Percentiles rank a stretch among this genome's conserved stretches.
phyloP scores from a whole-genome alignment of 2,888 invertebrate genomes.

The Drosophila ustulata region DNA sequence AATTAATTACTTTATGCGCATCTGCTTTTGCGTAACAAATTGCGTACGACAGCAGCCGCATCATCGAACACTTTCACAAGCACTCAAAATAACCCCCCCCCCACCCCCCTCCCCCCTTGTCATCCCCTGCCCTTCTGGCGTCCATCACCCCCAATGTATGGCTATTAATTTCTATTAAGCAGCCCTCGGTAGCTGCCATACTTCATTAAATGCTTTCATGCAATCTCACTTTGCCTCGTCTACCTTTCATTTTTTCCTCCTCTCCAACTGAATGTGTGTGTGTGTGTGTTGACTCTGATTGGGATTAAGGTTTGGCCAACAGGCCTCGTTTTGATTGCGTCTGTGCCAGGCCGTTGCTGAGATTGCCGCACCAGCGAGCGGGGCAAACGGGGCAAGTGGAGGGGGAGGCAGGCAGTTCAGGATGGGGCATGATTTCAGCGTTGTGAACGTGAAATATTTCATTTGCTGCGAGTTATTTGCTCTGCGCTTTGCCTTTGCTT shows the following conservation, averaged over 20 bases:
- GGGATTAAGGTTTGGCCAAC: conserved; percentile 75
- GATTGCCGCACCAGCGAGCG: conserved; percentile 12
- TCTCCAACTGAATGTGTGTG: conserved; percentile 16
- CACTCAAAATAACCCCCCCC: conserved; percentile 26
- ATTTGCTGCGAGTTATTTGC: conserved; percentile 76
- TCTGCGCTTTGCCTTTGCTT: conserved; percentile 53
- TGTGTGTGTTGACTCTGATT: conserved; percentile 72
- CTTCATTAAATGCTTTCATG: conserved; percentile 73
- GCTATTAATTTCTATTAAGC: conserved; percentile 43
- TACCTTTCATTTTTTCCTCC: conserved; percentile 32
- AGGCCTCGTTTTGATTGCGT: conserved; percentile 75
- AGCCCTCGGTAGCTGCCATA: conserved; percentile 64
- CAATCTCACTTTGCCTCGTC: conserved; percentile 42
- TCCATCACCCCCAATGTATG: background rate
- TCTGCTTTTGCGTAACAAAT: conserved; percentile 64
- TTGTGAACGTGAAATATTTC: conserved; percentile 73
- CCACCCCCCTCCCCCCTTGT: background rate
- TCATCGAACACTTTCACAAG: conserved; percentile 41
- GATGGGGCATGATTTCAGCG: background rate
- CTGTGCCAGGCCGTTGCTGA: conserved; percentile 53
- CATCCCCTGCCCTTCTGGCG: background rate
- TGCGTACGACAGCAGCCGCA: conserved; percentile 52
- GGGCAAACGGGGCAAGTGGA: background rate
- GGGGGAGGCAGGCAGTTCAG: background rate
- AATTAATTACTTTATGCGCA: conserved; percentile 79